phyloP scores from a whole-genome alignment of 2,888 invertebrate species.

The Synergus umbraculus region DNA sequence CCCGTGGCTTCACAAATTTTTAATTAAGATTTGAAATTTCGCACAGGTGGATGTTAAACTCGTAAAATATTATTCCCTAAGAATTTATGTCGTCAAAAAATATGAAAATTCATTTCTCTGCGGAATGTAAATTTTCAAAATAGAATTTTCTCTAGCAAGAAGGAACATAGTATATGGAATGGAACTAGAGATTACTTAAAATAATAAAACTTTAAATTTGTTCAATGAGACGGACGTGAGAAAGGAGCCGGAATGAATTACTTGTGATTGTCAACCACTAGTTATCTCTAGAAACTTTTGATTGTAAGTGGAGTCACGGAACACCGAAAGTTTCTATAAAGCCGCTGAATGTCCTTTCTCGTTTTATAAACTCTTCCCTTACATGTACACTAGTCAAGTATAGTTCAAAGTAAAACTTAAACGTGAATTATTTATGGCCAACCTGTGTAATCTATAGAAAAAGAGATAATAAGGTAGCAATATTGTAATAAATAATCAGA shows the following conservation, averaged over 20 bases:
- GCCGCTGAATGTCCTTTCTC: neutral
- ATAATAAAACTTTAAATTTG: slow-evolving; percentile 55
- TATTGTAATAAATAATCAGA: neutral
- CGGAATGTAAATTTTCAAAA: too few relatives aligned
- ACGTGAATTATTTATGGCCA: too few relatives aligned
- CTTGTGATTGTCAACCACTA: slow-evolving; percentile 42
- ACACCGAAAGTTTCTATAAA: slow-evolving; percentile 4
- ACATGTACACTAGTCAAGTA: neutral
- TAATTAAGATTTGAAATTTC: too few relatives aligned
- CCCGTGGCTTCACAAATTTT: too few relatives aligned
- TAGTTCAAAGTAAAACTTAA: neutral
- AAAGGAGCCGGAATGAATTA: slow-evolving; percentile 47
- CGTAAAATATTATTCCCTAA: too few relatives aligned
- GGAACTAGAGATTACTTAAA: slow-evolving; percentile 43
- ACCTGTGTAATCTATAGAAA: neutral
- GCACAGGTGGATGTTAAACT: too few relatives aligned
- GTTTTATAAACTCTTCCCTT: slow-evolving; percentile 19
- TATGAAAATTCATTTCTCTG: too few relatives aligned
- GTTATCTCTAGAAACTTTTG: slow-evolving; percentile 34
- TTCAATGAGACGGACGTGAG: slow-evolving; percentile 47
- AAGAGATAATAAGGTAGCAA: neutral
- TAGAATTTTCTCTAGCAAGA: too few relatives aligned
- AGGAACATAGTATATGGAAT: neutral
- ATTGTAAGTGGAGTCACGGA: slow-evolving; percentile 4
- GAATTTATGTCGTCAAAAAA: too few relatives aligned